Conservation (phyloP, 2,113 vertebrate species). For the Embiotoca jacksoni region DNA sequence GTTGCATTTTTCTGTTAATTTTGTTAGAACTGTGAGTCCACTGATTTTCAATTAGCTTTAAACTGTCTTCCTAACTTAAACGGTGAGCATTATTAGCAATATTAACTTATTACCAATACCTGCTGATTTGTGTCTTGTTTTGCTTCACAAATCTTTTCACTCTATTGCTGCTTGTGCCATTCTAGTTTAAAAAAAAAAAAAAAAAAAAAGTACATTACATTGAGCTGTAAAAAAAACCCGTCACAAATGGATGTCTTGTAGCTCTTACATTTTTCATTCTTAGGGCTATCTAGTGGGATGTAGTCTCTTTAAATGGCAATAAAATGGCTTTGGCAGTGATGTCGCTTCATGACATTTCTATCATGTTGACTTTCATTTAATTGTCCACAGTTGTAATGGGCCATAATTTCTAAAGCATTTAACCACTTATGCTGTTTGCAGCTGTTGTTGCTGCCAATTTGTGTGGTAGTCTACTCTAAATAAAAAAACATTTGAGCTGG, state of each 20-base stretch:
- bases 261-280: slow-evolving; percentile 27
- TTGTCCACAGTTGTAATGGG: neutral
- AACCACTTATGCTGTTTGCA: neutral
- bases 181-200: slow-evolving; percentile 31
- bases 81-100: slow-evolving; percentile 68
- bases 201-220: slow-evolving; percentile 12
- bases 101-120: slow-evolving; percentile 66
- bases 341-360: slow-evolving; percentile 33
- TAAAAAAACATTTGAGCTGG: too few species aligned
- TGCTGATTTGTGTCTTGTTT: slow-evolving; percentile 57
- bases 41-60: slow-evolving; percentile 61
- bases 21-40: slow-evolving; percentile 17
- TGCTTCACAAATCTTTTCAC: slow-evolving; percentile 52
- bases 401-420: neutral
- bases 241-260: slow-evolving; percentile 35
- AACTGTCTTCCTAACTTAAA: slow-evolving; percentile 73
- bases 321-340: slow-evolving; percentile 52
- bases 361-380: neutral
- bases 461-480: too few species aligned
- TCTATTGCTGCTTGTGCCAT: slow-evolving; percentile 46
- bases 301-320: slow-evolving; percentile 60
- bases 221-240: slow-evolving; percentile 48
- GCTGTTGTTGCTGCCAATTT: slow-evolving; percentile 29
- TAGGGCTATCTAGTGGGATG: slow-evolving; percentile 30
- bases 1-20: slow-evolving; percentile 12